Base-by-base conservation (phyloP, 2,113 vertebrate species). In the Leptobrachium ailaonicum region DNA sequence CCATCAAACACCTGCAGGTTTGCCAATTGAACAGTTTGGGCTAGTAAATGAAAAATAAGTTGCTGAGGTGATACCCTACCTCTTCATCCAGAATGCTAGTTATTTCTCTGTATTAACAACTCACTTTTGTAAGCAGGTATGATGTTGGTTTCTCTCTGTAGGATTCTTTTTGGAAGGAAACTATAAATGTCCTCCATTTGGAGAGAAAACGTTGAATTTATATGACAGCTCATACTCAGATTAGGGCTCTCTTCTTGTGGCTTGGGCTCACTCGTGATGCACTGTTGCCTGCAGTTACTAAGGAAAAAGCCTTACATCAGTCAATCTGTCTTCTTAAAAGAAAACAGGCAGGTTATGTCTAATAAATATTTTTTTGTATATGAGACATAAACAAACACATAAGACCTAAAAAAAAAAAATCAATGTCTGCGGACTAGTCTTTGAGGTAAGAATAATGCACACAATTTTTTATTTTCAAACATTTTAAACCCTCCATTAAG, bases 41-140 rank as follows among this genome's bases (percentile, higher is more conserved):
- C 20, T 32, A 32, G 20, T 32, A 32, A 32, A 32, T 32, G 20
- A 32, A 32, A 32, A 32, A 32, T 32, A 32, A 32, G 20, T 32
- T 32, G 20, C 20, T 32, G 20, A 1, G 20, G 20, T 32, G 20
- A 32, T 32, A 32, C 20, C 20, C 20, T 32, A 32, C 20, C 20
- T 32, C 20, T 32, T 32, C 20, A 32, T 32, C 20, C 20, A 32
- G 20, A 32, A 32, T 32, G 20, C 20, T 32, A 32, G 20, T 32
- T 1, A 32, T 32, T 32, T 32, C 20, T 32, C 20, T 32, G 20
- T 32, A 32, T 32, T 32, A 32, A 32, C 12, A 2, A 3, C 92
- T 92, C 85, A 94, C 93, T 88, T 0, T 86, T 88, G n/a, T 87
- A 82, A 47, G 84, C 54, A 84, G 92, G 86, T 1, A 64, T 60